phyloP scores from a whole-genome alignment of 1,140 invertebrate species.

The Euglossa dilemma region DNA sequence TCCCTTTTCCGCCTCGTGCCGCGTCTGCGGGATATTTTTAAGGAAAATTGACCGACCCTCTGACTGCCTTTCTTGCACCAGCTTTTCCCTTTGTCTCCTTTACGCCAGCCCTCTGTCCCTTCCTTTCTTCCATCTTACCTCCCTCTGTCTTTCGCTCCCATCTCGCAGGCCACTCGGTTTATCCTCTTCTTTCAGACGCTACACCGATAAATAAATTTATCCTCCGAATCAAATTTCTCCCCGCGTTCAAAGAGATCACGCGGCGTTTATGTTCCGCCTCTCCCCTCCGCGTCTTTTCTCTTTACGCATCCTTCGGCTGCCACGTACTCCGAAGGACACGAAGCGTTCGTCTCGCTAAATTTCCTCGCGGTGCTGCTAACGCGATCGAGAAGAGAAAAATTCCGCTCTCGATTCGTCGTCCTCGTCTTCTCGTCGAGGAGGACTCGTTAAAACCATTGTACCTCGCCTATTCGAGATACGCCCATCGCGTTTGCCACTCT shows the following conservation, averaged over 20 bases:
- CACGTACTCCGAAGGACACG: conserved; percentile 16
- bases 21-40: conserved; percentile 71
- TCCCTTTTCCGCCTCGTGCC: conserved; percentile 42
- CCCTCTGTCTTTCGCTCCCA: not conserved
- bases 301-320: conserved; percentile 10
- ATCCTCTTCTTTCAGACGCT: not conserved
- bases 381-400: conserved; percentile 2
- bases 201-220: conserved; percentile 30
- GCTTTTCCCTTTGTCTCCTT: conserved; percentile 70
- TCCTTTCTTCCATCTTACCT: not conserved
- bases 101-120: conserved; percentile 43
- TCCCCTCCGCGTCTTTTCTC: not conserved
- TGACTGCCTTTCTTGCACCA: conserved; percentile 34
- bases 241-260: conserved; percentile 34
- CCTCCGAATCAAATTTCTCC: conserved; percentile 50
- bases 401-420: not conserved
- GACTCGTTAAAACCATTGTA: not conserved
- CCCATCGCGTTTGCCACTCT: not conserved
- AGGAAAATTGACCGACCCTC: conserved; percentile 69
- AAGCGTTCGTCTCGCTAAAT: conserved; percentile 13
- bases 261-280: not conserved
- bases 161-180: not conserved
- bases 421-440: not conserved
- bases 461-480: not conserved
- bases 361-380: conserved; percentile 3